These are phyloP conservation scores for Tiliqua scincoides DNA, from an alignment of 2,113 vertebrate species.

Conservation along the genomic window DNA sequence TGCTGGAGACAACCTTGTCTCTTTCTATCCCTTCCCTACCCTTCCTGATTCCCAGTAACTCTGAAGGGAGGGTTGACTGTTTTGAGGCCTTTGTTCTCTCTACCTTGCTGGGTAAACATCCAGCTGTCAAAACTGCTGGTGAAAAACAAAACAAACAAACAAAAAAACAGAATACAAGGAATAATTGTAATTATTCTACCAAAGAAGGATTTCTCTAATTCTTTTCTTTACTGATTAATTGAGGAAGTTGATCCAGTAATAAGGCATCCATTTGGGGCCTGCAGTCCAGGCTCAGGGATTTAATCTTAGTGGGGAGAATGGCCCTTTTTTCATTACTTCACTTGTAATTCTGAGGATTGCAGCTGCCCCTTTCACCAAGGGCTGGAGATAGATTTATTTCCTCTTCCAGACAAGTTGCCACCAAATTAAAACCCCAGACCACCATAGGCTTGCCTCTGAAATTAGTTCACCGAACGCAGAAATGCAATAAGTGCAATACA, in stretches of 20 bases:
- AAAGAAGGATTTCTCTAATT: neutral
- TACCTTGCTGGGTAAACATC: constrained; percentile 8
- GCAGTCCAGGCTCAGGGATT: neutral
- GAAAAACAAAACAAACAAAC: no score
- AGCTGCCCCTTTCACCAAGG: neutral
- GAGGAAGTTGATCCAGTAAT: neutral
- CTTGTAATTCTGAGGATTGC: neutral
- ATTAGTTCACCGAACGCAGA: neutral
- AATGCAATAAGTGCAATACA: neutral
- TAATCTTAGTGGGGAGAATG: neutral
- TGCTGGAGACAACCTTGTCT: neutral
- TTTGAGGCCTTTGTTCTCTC: constrained; percentile 24
- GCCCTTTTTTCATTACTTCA: neutral
- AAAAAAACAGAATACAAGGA: neutral
- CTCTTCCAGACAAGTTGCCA: neutral
- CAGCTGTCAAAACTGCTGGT: neutral
- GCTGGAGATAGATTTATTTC: neutral
- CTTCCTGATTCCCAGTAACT: neutral
- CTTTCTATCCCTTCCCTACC: neutral
- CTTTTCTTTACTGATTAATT: neutral
- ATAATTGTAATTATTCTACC: neutral
- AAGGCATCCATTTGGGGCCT: neutral
- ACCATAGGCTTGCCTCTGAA: neutral
- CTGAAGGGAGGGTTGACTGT: constrained; percentile 5
- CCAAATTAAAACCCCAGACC: neutral